A percentile compares a stretch with the other conserved stretches of the same genome.
phyloP scores from a whole-genome alignment of 2,113 vertebrate species.

The Todiramphus saurophagus region DNA sequence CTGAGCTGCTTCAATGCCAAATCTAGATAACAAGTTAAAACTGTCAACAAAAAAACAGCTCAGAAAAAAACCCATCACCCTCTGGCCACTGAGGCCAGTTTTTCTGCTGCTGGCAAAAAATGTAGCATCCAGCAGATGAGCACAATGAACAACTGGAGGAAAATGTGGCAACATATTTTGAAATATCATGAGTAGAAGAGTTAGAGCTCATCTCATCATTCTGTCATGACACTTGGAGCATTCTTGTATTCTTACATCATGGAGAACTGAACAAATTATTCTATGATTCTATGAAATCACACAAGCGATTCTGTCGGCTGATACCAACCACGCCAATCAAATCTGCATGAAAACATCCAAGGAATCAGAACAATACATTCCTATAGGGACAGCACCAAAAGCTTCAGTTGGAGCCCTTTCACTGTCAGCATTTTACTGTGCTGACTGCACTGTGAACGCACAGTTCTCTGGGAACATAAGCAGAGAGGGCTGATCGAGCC shows the following conservation, averaged over 20 bases:
- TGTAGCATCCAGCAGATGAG: not conserved
- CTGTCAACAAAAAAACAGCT: not conserved
- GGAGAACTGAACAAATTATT: not conserved
- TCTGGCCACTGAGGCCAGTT: not conserved
- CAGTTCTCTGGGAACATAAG: not conserved
- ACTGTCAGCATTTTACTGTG: not conserved
- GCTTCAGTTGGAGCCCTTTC: not conserved
- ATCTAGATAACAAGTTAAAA: not conserved
- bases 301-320: not conserved
- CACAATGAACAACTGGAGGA: not conserved
- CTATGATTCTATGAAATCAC: not conserved
- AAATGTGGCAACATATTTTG: slow-evolving; percentile 9
- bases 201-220: not conserved
- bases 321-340: not conserved
- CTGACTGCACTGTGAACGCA: not conserved
- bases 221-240: not conserved
- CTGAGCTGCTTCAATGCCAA: not conserved
- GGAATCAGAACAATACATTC: not conserved
- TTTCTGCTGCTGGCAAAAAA: not conserved
- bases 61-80: not conserved
- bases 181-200: not conserved
- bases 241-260: not conserved
- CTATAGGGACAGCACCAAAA: not conserved
- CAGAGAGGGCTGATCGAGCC: not conserved
- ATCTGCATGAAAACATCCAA: not conserved